Base-by-base conservation (phyloP, 2,113 vertebrate genomes). In the Sinocyclocheilus anshuiensis region DNA sequence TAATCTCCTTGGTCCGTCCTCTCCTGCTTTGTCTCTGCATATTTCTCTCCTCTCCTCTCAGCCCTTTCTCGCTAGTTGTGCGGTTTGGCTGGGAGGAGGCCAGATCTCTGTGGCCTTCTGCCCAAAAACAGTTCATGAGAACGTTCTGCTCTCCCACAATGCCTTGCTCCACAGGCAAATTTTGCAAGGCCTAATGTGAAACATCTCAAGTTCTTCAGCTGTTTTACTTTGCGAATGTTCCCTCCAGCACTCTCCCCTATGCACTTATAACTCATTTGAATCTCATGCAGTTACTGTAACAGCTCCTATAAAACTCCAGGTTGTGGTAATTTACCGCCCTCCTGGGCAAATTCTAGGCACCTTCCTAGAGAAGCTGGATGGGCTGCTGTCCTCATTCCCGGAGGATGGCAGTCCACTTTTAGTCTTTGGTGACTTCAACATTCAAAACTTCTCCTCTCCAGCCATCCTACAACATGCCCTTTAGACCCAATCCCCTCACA, bases 81-180 rank as follows among this genome's bases (percentile, higher is more conserved):
- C 22, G 61, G 48, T 74, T 81, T 69, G 36, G 12, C 79, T 85
- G 82, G 84, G 85, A 84, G 63, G 33, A 45, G 42, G 36, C 72
- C 67, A 87, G 72, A 50, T 36, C 81, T 82, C 63, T 76, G 65
- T 86, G 89, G 74, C 84, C 33, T 39, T 57, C 11, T 72, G 33
- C 39, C 83, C 84, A 69, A 87, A 53, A 83, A 48, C 69, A 75
- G 48, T 63, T 81, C 53, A 83, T 90, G 87, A 88, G 89, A 84
- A 84, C 53, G 22, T 55, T 33, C 15, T 84, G 65, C 69, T 88
- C 39, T 82, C 48, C 74, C 4, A 16, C 29, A 71, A 57, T 81
- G 33, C 33, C 53, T 83, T 67, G 50, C 61, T 81, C 75, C 39
- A 79, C 26, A 26, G 29, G 42, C 71, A 86, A 63, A 53, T 42